Evolutionary conservation across 2,888 invertebrate species (phyloP), one percentile per base, ranked within the genome.

Genomic region (Malthinus flaveolus): DNA sequence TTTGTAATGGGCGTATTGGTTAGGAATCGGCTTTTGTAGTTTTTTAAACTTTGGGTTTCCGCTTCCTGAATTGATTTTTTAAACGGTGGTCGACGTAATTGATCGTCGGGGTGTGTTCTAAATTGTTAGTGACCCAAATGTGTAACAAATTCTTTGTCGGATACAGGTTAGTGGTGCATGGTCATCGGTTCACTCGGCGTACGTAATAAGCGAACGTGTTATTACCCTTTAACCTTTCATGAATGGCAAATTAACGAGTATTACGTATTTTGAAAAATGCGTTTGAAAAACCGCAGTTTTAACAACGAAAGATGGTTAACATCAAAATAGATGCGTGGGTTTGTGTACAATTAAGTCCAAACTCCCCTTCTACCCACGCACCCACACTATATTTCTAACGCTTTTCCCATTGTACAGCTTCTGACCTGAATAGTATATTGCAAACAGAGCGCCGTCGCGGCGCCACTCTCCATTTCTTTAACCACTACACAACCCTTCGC

Each of bases 391-490:
- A n/a, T 55, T 55, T 49, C 39, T 53, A 54, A 49, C 48, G 49
- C 61, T 57, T 39, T 32, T 56, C 46, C 56, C 59, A 52, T 59
- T 56, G 54, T 61, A 59, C 65, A 65, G 65, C 62, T 56, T 65
- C 56, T 65, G 65, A 65, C 65, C 65, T 65, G 58, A 65, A 65
- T 65, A 49, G 31, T 33, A n/a, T 47, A 54, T 36, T 59, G 65
- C 65, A 42, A 42, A 42, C 39, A 65, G 45, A 56, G 64, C 64
- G 65, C 62, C 65, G 63, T 45, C 65, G 61, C 62, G 65, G 61
- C 65, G 65, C 61, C 65, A 57, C 58, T 60, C 56, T 54, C 57
- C 57, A 53, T 60, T 60, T 59, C 60, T 37, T 15, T 47, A 32
- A 50, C 37, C 56, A 46, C 35, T 49, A 45, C 23, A 50, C 53